Conservation (phyloP, 2,113 vertebrate genomes). For the Herpetotheres cachinnans region DNA sequence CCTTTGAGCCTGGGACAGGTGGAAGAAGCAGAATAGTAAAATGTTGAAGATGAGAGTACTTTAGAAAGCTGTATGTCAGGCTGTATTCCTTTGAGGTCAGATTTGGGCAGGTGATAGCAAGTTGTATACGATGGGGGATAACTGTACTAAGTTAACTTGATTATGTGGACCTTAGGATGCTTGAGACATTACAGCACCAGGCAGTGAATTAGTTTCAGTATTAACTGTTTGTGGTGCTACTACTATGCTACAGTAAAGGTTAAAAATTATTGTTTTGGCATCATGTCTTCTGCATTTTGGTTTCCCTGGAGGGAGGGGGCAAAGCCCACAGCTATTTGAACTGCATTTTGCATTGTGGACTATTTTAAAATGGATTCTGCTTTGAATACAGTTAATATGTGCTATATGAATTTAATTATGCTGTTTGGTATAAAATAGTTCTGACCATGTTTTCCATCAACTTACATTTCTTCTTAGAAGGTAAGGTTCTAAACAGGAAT, state of each 20-base stretch:
- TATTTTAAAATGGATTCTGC: background rate
- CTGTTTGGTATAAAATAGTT: background rate
- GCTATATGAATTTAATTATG: background rate
- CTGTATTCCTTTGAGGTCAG: background rate
- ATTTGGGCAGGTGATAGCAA: background rate
- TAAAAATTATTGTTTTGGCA: background rate
- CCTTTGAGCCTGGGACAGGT: background rate
- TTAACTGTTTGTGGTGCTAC: background rate
- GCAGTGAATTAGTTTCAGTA: background rate
- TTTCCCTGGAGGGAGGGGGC: background rate
- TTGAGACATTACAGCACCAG: background rate
- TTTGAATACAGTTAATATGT: background rate
- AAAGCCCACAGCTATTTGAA: background rate
- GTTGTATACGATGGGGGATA: background rate
- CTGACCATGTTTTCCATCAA: background rate
- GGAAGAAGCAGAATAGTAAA: background rate
- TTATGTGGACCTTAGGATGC: background rate
- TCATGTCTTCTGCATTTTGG: background rate
- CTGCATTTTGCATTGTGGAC: background rate
- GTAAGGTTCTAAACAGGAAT: background rate
- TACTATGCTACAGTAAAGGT: fast-evolving
- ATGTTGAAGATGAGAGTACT: background rate
- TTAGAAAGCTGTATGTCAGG: background rate
- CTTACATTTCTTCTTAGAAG: background rate
- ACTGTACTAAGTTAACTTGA: background rate